phyloP scores from a whole-genome alignment of 2,888 invertebrate genomes.

The Pollenia griseotomentosa region DNA sequence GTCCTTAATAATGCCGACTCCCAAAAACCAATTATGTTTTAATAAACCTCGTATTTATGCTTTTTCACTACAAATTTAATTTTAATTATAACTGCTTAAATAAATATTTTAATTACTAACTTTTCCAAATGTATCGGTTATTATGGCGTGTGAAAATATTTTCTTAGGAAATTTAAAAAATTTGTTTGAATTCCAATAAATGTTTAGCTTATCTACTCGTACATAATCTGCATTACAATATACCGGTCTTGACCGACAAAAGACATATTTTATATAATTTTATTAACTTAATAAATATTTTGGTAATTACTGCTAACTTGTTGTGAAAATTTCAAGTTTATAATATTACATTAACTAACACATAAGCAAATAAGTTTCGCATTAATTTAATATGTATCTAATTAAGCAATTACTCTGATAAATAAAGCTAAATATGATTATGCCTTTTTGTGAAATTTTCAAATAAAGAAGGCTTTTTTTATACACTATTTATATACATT shows the following conservation, averaged over 20 bases:
- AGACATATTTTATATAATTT: neutral
- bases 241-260: slow-evolving; percentile 45
- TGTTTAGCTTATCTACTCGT: neutral
- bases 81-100: neutral
- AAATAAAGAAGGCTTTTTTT: slow-evolving; percentile 30
- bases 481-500: slow-evolving; percentile 1
- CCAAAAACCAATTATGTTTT: too few relatives aligned
- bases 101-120: neutral
- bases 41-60: too few relatives aligned
- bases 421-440: slow-evolving; percentile 46
- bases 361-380: slow-evolving; percentile 34
- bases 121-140: too few relatives aligned
- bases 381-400: slow-evolving; percentile 44
- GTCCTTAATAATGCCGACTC: too few relatives aligned
- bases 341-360: neutral
- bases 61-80: neutral
- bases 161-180: slow-evolving; percentile 9
- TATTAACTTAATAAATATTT: neutral
- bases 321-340: slow-evolving; percentile 27
- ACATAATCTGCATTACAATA: neutral
- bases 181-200: slow-evolving; percentile 9
- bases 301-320: slow-evolving; percentile 23
- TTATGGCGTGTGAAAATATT: slow-evolving; percentile 29
- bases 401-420: slow-evolving; percentile 66
- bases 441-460: slow-evolving; percentile 8